A percentile compares a stretch with the other conserved stretches of the same genome.
phyloP scores from a whole-genome alignment of 2,113 vertebrate genomes.

The Otus sunia region DNA sequence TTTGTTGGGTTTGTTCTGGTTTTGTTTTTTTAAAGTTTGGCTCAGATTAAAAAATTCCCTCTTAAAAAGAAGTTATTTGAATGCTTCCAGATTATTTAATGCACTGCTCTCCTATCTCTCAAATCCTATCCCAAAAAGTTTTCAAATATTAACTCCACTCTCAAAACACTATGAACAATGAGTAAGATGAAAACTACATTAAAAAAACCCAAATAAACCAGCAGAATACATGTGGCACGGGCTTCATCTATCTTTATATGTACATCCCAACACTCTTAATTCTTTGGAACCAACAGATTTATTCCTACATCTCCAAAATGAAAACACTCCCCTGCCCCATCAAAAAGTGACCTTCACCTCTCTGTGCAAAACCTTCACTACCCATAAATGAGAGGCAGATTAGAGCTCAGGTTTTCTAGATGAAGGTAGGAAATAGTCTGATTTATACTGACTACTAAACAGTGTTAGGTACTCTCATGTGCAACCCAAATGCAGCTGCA shows the following conservation, averaged over 20 bases:
- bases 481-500: not conserved
- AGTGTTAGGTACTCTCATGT: not conserved
- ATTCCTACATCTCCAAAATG: not conserved
- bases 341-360: not conserved
- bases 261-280: not conserved
- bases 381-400: not conserved
- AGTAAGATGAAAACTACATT: not conserved
- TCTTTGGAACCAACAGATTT: not conserved
- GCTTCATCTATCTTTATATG: not conserved
- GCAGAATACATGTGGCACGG: not conserved
- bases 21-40: not conserved
- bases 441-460: not conserved
- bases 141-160: not conserved
- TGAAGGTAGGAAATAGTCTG: not conserved
- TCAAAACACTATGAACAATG: not conserved
- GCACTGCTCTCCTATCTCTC: not conserved
- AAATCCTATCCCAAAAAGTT: not conserved
- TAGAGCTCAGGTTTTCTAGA: not conserved
- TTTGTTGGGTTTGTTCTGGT: not conserved
- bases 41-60: not conserved
- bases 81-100: not conserved
- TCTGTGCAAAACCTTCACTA: not conserved
- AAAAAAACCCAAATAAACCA: not conserved
- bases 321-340: rapidly evolving
- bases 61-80: not conserved